These are phyloP conservation scores for Sceloporus undulatus DNA, from an alignment of 2,113 vertebrate genomes.

Conservation along the genomic window DNA sequence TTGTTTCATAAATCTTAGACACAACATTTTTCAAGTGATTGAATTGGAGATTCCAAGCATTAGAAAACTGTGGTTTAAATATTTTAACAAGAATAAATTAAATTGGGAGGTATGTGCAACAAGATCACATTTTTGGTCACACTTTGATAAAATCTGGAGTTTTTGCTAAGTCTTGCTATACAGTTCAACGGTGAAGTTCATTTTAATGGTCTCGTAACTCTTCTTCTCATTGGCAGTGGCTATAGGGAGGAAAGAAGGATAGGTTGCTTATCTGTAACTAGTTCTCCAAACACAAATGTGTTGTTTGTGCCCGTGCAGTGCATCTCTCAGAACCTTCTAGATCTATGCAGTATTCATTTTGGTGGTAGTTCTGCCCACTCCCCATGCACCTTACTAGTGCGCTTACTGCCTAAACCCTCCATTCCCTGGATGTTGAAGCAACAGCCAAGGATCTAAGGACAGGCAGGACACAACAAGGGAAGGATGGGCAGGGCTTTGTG, in stretches of 20 bases:
- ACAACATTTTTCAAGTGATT: neutral
- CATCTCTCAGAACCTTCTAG: too few species aligned
- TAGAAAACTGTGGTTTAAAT: neutral
- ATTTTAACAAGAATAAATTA: neutral
- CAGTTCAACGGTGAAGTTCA: neutral
- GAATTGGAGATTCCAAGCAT: accelerated
- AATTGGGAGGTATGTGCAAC: accelerated
- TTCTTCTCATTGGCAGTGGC: neutral
- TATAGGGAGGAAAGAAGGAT: neutral
- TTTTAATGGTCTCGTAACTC: neutral
- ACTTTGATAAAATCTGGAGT: neutral
- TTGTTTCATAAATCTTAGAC: accelerated
- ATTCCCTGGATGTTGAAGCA: too few species aligned
- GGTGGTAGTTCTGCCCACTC: too few species aligned
- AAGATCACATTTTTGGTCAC: neutral
- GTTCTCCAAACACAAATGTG: too few species aligned
- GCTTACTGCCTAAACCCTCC: too few species aligned
- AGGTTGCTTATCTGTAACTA: too few species aligned
- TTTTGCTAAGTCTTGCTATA: neutral
- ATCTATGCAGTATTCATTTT: too few species aligned
- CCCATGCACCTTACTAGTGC: too few species aligned
- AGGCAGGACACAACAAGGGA: too few species aligned
- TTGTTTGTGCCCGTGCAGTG: too few species aligned
- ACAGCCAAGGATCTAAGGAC: too few species aligned
- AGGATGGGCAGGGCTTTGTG: too few species aligned